Conservation (phyloP, 2,888 invertebrate species). For the Spodoptera exigua region DNA sequence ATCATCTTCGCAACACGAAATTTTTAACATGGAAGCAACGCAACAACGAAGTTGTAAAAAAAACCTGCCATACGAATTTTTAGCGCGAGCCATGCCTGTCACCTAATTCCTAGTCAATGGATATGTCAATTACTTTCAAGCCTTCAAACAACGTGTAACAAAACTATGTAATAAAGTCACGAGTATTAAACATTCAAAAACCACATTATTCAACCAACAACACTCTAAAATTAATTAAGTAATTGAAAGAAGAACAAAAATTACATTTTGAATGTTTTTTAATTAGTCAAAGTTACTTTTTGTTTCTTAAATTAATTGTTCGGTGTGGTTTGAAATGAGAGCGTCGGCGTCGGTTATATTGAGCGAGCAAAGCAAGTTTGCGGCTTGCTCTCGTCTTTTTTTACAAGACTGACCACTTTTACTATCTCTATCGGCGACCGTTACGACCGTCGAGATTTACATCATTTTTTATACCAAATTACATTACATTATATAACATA, state of each 20-base stretch:
- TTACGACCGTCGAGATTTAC: constrained; percentile 64
- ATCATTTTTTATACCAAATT: constrained; percentile 63
- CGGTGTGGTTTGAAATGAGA: constrained; percentile 39
- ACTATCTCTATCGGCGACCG: constrained; percentile 73
- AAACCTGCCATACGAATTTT: too few relatives aligned
- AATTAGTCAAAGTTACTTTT: constrained; percentile 15
- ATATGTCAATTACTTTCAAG: too few relatives aligned
- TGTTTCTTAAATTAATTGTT: constrained; percentile 28
- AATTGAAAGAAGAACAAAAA: constrained; percentile 6
- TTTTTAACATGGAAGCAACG: too few relatives aligned
- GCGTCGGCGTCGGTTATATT: constrained; percentile 64
- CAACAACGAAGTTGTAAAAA: too few relatives aligned
- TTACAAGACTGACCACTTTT: constrained; percentile 74
- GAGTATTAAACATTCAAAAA: too few relatives aligned
- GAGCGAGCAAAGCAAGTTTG: constrained; percentile 52
- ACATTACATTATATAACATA: constrained; percentile 61
- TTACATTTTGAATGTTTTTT: constrained; percentile 10
- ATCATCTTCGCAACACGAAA: too few relatives aligned
- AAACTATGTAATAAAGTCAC: too few relatives aligned
- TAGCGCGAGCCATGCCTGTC: too few relatives aligned
- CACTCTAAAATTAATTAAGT: too few relatives aligned
- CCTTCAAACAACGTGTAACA: too few relatives aligned
- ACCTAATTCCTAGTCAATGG: too few relatives aligned
- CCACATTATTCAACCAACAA: too few relatives aligned
- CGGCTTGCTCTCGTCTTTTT: constrained; percentile 63